Conservation (phyloP, 2,888 invertebrate species). For the Elmis aenea region DNA sequence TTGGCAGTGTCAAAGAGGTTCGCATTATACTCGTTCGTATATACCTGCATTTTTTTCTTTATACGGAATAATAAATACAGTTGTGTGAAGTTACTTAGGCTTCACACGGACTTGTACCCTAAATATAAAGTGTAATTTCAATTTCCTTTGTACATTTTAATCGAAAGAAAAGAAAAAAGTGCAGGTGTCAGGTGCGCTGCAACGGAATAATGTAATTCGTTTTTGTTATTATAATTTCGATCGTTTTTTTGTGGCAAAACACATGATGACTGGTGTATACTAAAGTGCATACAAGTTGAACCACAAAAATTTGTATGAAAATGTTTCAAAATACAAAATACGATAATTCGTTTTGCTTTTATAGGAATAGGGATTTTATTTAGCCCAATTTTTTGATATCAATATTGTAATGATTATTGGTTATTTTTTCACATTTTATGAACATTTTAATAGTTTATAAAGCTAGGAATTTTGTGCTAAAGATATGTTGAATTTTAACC, state of each 20-base stretch:
- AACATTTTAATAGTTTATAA: too few relatives aligned
- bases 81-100: neutral
- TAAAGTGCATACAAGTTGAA: neutral
- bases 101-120: constrained; percentile 30
- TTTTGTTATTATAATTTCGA: constrained; percentile 6
- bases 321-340: too few relatives aligned
- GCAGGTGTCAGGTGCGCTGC: constrained; percentile 10
- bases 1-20: too few relatives aligned
- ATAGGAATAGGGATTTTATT: too few relatives aligned
- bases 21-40: too few relatives aligned
- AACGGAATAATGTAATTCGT: constrained; percentile 1
- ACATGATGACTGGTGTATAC: neutral
- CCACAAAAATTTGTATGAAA: neutral
- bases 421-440: too few relatives aligned
- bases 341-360: too few relatives aligned
- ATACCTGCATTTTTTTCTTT: constrained; percentile 4
- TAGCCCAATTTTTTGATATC: too few relatives aligned
- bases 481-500: too few relatives aligned
- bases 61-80: neutral
- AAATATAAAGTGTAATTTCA: constrained; percentile 30
- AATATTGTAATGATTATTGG: too few relatives aligned
- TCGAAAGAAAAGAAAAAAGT: neutral
- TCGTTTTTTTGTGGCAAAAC: neutral
- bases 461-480: too few relatives aligned
- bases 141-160: neutral